Base-by-base conservation (phyloP, 2,797 vertebrate genomes). In the Mormyrops attenuatus region DNA sequence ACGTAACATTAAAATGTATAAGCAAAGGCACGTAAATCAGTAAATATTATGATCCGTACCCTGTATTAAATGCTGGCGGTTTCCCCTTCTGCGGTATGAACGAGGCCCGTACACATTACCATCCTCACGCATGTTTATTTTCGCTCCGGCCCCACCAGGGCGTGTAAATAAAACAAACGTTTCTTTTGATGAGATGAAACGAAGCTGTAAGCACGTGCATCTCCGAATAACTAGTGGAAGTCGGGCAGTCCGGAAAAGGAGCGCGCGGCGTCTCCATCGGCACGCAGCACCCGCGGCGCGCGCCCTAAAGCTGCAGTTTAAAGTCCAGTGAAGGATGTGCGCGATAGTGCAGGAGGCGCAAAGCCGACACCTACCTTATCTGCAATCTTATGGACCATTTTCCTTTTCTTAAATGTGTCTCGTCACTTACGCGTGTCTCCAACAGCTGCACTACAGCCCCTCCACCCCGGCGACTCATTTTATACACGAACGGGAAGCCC, bases 331-430 rank as follows among this genome's bases (percentile, higher is more conserved):
- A 26, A 0, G 26, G 60, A 30, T 13, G 60, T 11, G 60, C 1
- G 60, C 9, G 22, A 5, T 11, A 15, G 63, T 34, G 11, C 26
- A 5, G 63, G 26, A 69, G 26, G 9, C 63, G 22, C 9, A 15
- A 13, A 13, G 63, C 44, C 6, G 30, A 8, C 38, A 8, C 90
- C 69, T 87, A 93, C 92, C 93, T 92, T 87, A 47, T 92, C 89
- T 47, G 90, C 88, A 47, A 93, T 92, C 2, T 80, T 3, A 85
- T 84, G 34, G 87, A 92, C 91, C 93, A 93, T 93, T 88, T 87
- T 55, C 52, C 17, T 15, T 47, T 34, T 69, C 11, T 34, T 69
- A 30, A 30, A 30, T 69, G 4, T 1, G 11, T 1, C 11, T 69
- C 26, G 3, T 5, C 3, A 13, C 63, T 13, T 69, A 34, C 0